These are phyloP conservation scores for Labeo calbasu DNA, from an alignment of 2,797 vertebrate species.

Conservation along the genomic window DNA sequence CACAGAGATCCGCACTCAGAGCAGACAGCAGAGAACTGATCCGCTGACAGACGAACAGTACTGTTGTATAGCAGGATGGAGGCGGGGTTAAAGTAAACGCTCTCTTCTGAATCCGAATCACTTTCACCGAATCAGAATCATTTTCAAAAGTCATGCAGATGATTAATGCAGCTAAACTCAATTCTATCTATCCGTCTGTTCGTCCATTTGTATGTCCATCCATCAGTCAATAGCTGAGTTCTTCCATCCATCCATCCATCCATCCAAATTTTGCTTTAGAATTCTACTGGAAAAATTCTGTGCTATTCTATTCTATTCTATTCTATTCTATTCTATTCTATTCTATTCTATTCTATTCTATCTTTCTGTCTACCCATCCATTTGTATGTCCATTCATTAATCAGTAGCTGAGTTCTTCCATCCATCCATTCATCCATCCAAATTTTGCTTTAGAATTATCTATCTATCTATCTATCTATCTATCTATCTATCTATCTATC, in stretches of 20 bases:
- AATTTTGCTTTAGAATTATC: background rate
- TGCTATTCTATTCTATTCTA: too few relatives aligned
- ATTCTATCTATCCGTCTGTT: background rate
- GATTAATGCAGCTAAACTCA: background rate
- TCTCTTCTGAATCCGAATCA: slow-evolving; percentile 14
- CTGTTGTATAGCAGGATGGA: slow-evolving; percentile 14
- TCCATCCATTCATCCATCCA: background rate
- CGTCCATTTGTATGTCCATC: background rate
- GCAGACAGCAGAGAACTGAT: slow-evolving; percentile 27
- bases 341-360: too few relatives aligned
- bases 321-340: too few relatives aligned
- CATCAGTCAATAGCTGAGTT: background rate
- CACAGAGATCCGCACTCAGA: slow-evolving; percentile 25
- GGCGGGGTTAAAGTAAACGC: slow-evolving; percentile 6
- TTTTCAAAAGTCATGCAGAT: background rate
- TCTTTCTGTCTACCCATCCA: too few relatives aligned
- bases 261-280: too few relatives aligned
- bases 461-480: background rate
- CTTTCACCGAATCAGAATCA: slow-evolving; percentile 1
- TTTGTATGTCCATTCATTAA: too few relatives aligned
- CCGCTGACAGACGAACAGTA: background rate
- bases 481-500: background rate
- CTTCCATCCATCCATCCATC: background rate
- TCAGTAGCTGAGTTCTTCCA: too few relatives aligned
- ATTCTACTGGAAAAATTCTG: too few relatives aligned